Evolutionary conservation across 2,888 invertebrate species (phyloP).

Genomic region (Aromia moschata): DNA sequence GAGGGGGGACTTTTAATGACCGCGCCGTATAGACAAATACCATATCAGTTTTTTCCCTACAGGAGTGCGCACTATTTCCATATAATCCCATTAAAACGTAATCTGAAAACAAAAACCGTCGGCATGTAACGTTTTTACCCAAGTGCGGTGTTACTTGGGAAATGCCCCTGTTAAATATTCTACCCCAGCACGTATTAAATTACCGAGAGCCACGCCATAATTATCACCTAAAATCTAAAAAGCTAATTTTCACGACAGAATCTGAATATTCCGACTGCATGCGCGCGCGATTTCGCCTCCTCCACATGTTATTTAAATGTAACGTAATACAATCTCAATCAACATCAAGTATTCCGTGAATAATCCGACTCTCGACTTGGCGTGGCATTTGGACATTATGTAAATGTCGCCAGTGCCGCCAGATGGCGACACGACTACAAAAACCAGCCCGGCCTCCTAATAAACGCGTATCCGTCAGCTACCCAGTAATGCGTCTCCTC

Average conservation of each 20-base stretch:
- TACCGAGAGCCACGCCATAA: too few species aligned
- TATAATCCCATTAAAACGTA: too few species aligned
- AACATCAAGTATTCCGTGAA: conserved; percentile 56
- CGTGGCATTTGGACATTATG: conserved; percentile 59
- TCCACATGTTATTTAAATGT: conserved; percentile 52
- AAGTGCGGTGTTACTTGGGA: too few species aligned
- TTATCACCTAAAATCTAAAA: conserved; percentile 8
- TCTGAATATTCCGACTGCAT: conserved; percentile 18
- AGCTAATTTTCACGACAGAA: conserved; percentile 15
- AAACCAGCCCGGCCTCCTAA: conserved; percentile 19
- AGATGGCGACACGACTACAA: conserved; percentile 50
- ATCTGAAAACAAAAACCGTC: too few species aligned
- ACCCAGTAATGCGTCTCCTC: conserved; percentile 21
- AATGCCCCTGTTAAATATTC: too few species aligned
- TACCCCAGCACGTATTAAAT: too few species aligned
- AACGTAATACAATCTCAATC: conserved; percentile 58
- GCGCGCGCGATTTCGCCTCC: conserved; percentile 13
- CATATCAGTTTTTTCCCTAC: too few species aligned
- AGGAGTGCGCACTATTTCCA: too few species aligned
- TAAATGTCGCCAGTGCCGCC: conserved; percentile 49
- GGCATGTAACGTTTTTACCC: too few species aligned
- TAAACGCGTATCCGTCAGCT: conserved; percentile 24
- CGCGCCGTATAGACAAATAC: too few species aligned
- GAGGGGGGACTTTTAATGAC: too few species aligned
- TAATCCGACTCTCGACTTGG: conserved; percentile 52